Evolutionary conservation across 2,113 vertebrate species (phyloP), one percentile per base, ranked within the genome.

Genomic region (Mesembrinibis cayennensis): DNA sequence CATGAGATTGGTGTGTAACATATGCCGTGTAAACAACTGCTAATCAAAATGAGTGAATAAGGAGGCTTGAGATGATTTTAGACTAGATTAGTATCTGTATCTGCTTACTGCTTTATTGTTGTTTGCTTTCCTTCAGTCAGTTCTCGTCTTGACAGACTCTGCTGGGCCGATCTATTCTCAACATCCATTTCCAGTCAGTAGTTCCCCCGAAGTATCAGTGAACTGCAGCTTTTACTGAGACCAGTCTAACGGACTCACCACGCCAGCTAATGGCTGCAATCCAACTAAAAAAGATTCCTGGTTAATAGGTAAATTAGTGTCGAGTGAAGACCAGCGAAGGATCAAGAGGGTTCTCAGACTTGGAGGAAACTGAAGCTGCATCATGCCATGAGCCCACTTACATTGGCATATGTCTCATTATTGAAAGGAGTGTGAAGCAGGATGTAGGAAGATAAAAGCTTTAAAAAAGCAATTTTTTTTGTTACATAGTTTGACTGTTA

Each of bases 401-500:
- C 6, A 0, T 0, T 20, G 56, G 13, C n/a, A 5, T 1, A 1
- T 12, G 10, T 40, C 42, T 52, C 25, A 3, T 19, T 21, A 2
- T 0, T 36, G 81, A 34, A 61, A 52, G 47, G 52, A 67, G 29
- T 3, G 49, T 63, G 49, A 45, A 82, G 71, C 34, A 49, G 71
- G 44, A 44, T 23, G 18, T 23, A 72, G 62, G 80, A 85, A 83
- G 92, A 95, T 25, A 32, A 53, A 61, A 63, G 59, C 86, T 94
- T 83, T 27, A 50, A 72, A 40, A 74, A 78, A 53, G 12, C 44
- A 52, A 17, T 56, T 59, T 62, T 82, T 86, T 85, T 63, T 30
- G 30, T 92, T 85, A 34, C 4, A 6, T 80, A 77, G 59, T 87
- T 87, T 83, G 56, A 36, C 29, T 59, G 42, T 77, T 87, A 42